phyloP scores from a whole-genome alignment of 2,113 vertebrate genomes.

The Limnothrissa miodon region DNA sequence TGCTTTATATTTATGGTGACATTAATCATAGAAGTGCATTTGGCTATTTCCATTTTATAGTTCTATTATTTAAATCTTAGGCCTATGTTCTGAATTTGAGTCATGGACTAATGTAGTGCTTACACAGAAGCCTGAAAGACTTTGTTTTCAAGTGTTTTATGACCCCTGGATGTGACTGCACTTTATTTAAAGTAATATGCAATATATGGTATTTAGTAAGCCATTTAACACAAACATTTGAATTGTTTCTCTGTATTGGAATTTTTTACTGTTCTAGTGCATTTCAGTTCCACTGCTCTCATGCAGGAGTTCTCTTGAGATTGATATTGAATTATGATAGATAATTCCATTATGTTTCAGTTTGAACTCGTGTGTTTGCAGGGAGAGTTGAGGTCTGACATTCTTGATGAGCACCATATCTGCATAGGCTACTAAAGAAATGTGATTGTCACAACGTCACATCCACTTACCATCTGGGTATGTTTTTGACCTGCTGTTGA shows the following conservation, averaged over 20 bases:
- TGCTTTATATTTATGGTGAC: too few relatives aligned
- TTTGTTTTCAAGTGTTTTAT: neutral
- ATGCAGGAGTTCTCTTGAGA: neutral
- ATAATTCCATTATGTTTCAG: neutral
- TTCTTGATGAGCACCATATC: neutral
- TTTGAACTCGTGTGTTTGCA: neutral
- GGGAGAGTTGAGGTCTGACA: neutral
- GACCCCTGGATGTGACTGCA: neutral
- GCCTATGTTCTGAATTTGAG: neutral
- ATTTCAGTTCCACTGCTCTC: neutral
- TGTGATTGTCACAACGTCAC: neutral
- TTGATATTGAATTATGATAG: neutral
- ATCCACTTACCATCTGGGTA: neutral
- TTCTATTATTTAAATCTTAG: too few relatives aligned
- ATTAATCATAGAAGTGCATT: too few relatives aligned
- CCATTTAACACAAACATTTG: neutral
- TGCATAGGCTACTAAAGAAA: neutral
- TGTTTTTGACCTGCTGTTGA: neutral
- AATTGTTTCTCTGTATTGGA: neutral
- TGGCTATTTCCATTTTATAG: too few relatives aligned
- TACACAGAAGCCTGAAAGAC: neutral
- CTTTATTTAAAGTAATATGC: neutral
- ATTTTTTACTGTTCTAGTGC: neutral
- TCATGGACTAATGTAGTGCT: neutral
- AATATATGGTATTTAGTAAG: neutral